phyloP scores from a whole-genome alignment of 2,797 vertebrate genomes.

The Myripristis jacobus region DNA sequence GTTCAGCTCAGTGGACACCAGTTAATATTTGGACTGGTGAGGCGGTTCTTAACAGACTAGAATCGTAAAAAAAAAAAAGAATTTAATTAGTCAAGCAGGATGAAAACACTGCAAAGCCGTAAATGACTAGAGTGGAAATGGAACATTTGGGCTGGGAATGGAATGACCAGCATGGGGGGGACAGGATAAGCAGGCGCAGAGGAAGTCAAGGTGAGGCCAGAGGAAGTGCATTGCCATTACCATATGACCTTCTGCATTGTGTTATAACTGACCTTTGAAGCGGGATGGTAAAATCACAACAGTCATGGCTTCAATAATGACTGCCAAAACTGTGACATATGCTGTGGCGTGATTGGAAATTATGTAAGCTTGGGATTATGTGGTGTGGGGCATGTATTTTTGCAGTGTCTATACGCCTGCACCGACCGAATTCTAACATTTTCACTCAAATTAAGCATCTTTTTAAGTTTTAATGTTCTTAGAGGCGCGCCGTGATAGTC shows the following conservation, averaged over 20 bases:
- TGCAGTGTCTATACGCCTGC: conserved; percentile 37
- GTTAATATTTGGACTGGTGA: conserved; percentile 44
- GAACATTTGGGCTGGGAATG: conserved; percentile 58
- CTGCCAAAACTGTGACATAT: conserved; percentile 29
- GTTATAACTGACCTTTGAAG: conserved; percentile 52
- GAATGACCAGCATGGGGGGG: conserved; percentile 56
- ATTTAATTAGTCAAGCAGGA: conserved; percentile 61
- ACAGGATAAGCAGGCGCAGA: conserved; percentile 57
- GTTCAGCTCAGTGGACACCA: conserved; percentile 47
- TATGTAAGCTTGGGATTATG: conserved; percentile 44
- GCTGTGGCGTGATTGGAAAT: conserved; percentile 21
- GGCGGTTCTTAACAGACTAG: conserved; percentile 45
- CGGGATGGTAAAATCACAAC: conserved; percentile 37
- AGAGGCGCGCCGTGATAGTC: conserved; percentile 40
- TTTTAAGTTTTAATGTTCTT: conserved; percentile 59
- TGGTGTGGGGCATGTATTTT: conserved; percentile 22
- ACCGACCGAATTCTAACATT: conserved; percentile 37
- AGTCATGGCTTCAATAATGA: background rate
- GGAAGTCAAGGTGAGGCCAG: conserved; percentile 68
- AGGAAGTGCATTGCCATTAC: conserved; percentile 64
- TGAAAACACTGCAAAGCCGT: conserved; percentile 29
- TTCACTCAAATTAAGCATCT: conserved; percentile 61
- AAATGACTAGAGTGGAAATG: conserved; percentile 53
- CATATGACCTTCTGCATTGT: conserved; percentile 66
- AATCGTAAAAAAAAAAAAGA: conserved; percentile 55